Conservation (phyloP, 2,888 invertebrate species). For the Apamea monoglypha region DNA sequence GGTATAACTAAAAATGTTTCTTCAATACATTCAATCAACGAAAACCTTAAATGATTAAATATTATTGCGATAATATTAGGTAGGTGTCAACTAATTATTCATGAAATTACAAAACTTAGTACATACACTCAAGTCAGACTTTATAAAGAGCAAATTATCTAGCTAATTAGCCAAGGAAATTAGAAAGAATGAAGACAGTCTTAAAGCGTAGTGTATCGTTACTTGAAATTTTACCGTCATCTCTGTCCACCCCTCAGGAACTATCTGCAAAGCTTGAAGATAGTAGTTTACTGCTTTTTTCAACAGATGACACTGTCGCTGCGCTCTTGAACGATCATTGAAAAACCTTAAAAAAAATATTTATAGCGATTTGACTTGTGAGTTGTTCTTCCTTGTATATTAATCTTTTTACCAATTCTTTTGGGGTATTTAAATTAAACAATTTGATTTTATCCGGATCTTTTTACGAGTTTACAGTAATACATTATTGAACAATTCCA, state of each 20-base stretch:
- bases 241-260: not conserved
- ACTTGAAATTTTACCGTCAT: not conserved
- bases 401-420: not conserved
- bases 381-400: not conserved
- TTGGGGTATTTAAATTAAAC: not conserved
- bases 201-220: not conserved
- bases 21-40: not conserved
- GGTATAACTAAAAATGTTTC: not conserved
- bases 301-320: slow-evolving; percentile 8
- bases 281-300: not conserved
- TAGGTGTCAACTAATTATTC: not conserved
- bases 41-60: not conserved
- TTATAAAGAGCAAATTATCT: not conserved
- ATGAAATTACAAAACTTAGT: not conserved
- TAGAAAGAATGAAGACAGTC: not conserved
- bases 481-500: not conserved
- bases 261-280: not conserved
- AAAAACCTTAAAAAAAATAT: not conserved
- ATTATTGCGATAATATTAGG: not conserved
- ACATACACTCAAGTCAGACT: not conserved
- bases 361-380: rapidly evolving
- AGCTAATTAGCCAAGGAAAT: not conserved
- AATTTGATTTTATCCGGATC: no score
- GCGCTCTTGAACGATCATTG: not conserved
- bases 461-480: not conserved